Conservation (phyloP, 1,140 invertebrate genomes). For the Nephila pilipes region DNA sequence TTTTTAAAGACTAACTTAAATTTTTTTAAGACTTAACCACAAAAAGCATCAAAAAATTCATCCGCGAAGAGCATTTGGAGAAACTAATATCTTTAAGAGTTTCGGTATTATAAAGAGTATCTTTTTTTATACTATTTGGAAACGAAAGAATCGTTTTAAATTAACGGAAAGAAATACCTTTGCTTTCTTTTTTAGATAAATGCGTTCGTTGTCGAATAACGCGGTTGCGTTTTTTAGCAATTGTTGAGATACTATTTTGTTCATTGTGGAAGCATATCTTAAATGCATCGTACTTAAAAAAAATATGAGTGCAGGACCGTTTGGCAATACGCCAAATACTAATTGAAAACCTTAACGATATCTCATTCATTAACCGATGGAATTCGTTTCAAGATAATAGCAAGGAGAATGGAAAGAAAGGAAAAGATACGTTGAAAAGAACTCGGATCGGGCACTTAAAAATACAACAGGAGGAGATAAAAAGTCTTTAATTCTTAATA, state of each 20-base stretch:
- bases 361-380: constrained; percentile 34
- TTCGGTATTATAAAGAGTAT: background rate
- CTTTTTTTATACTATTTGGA: background rate
- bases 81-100: no score
- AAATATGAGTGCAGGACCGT: background rate
- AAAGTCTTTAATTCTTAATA: constrained; percentile 24
- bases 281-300: background rate
- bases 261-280: background rate
- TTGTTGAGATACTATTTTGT: background rate
- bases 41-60: no score
- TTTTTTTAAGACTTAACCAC: no score
- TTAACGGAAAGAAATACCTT: background rate
- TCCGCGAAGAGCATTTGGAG: no score
- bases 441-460: background rate
- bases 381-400: background rate
- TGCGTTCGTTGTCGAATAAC: background rate
- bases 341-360: constrained; percentile 11
- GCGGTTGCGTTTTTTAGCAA: background rate
- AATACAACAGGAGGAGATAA: background rate
- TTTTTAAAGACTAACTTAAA: no score
- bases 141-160: background rate
- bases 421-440: background rate
- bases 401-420: background rate
- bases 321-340: constrained; percentile 9
- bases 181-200: background rate